A percentile compares a stretch with the other conserved stretches of the same genome.
Conservation (phyloP, 2,888 invertebrate genomes). For the Cephalotes varians region DNA sequence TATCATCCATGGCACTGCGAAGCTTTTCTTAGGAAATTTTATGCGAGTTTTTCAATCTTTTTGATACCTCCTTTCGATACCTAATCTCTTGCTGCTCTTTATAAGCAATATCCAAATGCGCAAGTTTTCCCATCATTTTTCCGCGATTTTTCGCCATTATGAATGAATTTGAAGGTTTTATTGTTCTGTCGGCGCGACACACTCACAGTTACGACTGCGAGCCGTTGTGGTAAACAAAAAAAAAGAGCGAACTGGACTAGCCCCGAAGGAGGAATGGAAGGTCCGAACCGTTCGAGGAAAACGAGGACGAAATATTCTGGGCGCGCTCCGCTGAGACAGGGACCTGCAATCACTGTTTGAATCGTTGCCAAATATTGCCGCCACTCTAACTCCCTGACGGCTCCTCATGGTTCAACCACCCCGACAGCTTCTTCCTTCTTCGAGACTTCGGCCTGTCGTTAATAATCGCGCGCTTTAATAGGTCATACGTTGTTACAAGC, state of each 20-base stretch:
- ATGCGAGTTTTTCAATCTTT: neutral
- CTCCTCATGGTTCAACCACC: slow-evolving; percentile 50
- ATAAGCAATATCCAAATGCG: slow-evolving; percentile 30
- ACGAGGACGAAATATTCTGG: slow-evolving; percentile 80
- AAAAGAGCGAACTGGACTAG: slow-evolving; percentile 11
- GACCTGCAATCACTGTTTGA: slow-evolving; percentile 84
- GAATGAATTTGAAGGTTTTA: slow-evolving; percentile 61
- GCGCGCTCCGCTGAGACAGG: slow-evolving; percentile 82
- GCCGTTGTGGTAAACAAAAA: neutral
- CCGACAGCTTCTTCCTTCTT: slow-evolving; percentile 40
- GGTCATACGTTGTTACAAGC: slow-evolving; percentile 43
- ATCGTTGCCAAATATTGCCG: slow-evolving; percentile 80
- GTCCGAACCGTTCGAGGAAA: slow-evolving; percentile 69
- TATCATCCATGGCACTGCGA: no score
- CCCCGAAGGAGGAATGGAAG: slow-evolving; percentile 57
- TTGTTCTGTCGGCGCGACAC: slow-evolving; percentile 51
- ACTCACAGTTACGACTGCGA: slow-evolving; percentile 29
- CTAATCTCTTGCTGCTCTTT: neutral
- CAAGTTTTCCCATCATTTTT: neutral
- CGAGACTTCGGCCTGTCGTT: slow-evolving; percentile 40
- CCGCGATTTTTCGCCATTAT: slow-evolving; percentile 58
- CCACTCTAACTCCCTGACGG: slow-evolving; percentile 53
- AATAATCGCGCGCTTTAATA: slow-evolving; percentile 49
- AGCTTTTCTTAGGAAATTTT: neutral
- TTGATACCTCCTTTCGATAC: neutral